These are phyloP conservation scores for Siphamia tubifer DNA, from an alignment of 2,113 vertebrate species.

Conservation along the genomic window DNA sequence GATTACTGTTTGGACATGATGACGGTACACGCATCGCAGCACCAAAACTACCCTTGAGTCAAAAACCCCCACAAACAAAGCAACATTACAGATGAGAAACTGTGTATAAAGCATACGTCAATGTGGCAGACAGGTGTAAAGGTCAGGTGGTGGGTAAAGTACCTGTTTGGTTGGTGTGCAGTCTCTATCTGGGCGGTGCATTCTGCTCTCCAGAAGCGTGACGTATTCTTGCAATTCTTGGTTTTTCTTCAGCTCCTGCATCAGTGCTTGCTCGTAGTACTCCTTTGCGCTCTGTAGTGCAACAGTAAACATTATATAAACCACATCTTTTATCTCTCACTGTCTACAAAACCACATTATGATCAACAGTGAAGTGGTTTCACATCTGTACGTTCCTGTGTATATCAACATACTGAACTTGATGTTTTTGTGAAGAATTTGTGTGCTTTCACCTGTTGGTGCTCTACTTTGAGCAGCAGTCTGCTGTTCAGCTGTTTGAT, in stretches of 20 bases:
- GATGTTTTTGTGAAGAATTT: not conserved
- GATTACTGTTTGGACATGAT: not conserved
- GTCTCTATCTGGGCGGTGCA: conserved; percentile 55
- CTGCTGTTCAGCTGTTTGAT: conserved; percentile 76
- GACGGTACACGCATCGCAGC: not conserved
- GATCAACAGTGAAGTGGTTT: not conserved
- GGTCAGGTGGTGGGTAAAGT: not conserved
- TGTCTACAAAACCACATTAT: not conserved
- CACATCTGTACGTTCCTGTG: not conserved
- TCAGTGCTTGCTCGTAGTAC: conserved; percentile 80
- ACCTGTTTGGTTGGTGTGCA: conserved; percentile 58
- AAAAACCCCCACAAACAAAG: not conserved
- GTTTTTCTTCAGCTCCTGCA: conserved; percentile 83
- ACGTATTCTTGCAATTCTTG: conserved; percentile 83
- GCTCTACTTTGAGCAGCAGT: conserved; percentile 80
- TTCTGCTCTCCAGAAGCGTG: conserved; percentile 70
- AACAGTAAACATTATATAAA: not conserved
- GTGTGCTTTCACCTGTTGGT: conserved; percentile 77
- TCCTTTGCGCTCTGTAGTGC: conserved; percentile 77
- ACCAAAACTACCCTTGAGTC: conserved; percentile 45
- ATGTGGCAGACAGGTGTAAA: not conserved
- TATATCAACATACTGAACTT: not conserved
- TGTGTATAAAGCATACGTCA: no score
- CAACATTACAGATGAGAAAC: no score
- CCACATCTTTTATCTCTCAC: not conserved